Conservation (phyloP, 2,113 vertebrate genomes). For the Ammospiza caudacuta region DNA sequence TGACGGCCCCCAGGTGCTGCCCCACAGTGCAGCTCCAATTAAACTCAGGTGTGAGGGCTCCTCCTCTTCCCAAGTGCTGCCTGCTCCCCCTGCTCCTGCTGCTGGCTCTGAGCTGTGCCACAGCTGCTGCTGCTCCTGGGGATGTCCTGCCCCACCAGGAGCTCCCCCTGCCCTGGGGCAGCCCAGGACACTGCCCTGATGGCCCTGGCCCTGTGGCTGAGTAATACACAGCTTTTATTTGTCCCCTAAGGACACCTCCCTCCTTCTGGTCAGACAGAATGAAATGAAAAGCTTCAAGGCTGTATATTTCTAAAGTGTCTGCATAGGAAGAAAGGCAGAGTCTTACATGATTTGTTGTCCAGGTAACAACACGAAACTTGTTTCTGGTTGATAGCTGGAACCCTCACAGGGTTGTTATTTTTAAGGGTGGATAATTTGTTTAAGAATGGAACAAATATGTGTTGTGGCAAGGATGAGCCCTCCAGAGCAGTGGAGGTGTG, state of each 20-base stretch:
- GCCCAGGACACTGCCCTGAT: fast-evolving
- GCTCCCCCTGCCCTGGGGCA: not conserved
- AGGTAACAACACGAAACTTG: fast-evolving
- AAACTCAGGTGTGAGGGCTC: not conserved
- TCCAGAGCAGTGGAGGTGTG: fast-evolving
- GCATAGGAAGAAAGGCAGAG: not conserved
- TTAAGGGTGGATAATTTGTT: not conserved
- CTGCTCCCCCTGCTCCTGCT: fast-evolving
- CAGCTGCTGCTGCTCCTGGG: not conserved
- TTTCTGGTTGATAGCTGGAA: not conserved
- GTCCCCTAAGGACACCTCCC: not conserved
- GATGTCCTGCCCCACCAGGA: fast-evolving
- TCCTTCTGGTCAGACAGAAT: not conserved
- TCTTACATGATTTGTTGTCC: not conserved
- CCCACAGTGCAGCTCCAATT: not conserved
- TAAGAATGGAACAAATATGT: not conserved
- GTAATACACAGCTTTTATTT: not conserved
- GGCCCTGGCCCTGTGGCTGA: fast-evolving
- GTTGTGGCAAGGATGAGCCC: not conserved
- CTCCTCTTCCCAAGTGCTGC: fast-evolving
- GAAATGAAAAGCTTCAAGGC: not conserved
- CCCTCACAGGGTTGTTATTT: fast-evolving
- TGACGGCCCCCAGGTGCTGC: not conserved
- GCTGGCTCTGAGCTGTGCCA: fast-evolving
- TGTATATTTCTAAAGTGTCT: fast-evolving